Percentiles rank a stretch among this genome's conserved stretches.
These are phyloP conservation scores for Actinemys pallida DNA, from an alignment of 2,113 vertebrate species.

Conservation along the genomic window DNA sequence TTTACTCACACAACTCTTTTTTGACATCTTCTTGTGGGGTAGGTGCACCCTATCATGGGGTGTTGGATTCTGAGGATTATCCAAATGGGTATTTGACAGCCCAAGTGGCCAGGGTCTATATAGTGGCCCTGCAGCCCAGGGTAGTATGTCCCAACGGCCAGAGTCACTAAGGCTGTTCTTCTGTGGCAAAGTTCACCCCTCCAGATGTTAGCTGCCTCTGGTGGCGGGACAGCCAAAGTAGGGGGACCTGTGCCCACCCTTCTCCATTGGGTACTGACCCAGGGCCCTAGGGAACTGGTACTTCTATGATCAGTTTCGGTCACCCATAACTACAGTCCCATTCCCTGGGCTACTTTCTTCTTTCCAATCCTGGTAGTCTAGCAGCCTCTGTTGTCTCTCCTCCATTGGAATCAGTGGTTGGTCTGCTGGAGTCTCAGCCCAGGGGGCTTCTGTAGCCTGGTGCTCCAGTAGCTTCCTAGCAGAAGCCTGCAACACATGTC, in stretches of 20 bases:
- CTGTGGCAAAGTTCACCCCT: not conserved
- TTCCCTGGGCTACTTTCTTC: not conserved
- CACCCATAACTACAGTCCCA: not conserved
- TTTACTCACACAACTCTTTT: not conserved
- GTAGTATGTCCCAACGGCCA: not conserved
- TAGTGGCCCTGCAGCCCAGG: not conserved
- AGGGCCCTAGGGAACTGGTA: not conserved
- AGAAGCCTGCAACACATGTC: not conserved
- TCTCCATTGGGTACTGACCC: not conserved
- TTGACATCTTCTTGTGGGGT: not conserved
- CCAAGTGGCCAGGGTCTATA: not conserved
- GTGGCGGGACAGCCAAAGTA: not conserved
- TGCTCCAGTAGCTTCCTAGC: not conserved
- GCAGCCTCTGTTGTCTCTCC: not conserved
- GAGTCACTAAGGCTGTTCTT: not conserved
- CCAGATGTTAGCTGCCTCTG: not conserved
- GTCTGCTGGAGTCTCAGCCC: not conserved
- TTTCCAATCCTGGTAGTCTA: not conserved
- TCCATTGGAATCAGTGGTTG: no score
- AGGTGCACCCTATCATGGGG: no score
- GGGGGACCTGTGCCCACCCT: not conserved
- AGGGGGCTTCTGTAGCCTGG: not conserved
- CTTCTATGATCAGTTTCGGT: not conserved
- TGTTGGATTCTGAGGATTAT: not conserved
- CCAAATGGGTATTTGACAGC: not conserved